Base-by-base conservation (phyloP, 2,888 invertebrate species). In the Crepidodera aurea region DNA sequence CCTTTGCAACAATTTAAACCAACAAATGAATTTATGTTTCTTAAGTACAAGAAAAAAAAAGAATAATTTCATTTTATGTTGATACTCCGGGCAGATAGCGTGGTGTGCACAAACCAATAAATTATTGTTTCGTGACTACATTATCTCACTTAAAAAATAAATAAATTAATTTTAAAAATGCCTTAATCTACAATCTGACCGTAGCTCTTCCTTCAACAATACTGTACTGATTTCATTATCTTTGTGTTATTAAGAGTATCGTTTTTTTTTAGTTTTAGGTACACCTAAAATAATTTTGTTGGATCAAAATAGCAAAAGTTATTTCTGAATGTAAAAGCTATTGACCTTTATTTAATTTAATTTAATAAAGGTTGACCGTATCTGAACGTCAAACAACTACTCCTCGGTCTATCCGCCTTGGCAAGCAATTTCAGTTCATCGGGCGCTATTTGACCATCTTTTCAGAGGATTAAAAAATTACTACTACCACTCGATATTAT, bases 131-230 rank as follows among this genome's bases (percentile, higher is more conserved):
- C 44, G 44, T 44, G 44, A 44, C 44, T 44, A 8, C 44, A 22
- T 55, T 55, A 55, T 55, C 29, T 42, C 27, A 55, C 54, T 42
- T 55, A 42, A 55, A 44, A 27, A 42, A 42, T 44, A 55, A 15
- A 27, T 12, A 55, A 55, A 55, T 42, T 44, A 12, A 44, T 27
- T 55, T 42, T 39, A 32, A 55, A 55, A 29, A 7, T 32, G 22
- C 18, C 6, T 55, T 29, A 55, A 42, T 25, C 13, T 29, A 25
- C 18, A 7, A 42, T 42, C 32, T 39, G 13, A 12, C 19, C 13
- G 51, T 16, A 51, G 34, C 12, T 51, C 22, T 46, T 13, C 13
- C 13, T 51, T 37, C 13, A 51, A 51, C 51, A 37, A 51, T 51
- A 19, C 37, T 8, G 19, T 25, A 37, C 19, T 51, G 51, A 37